Evolutionary conservation across 2,797 vertebrate genomes (phyloP), one percentile per base, ranked within the genome.

Genomic region (Setipinna tenuifilis): DNA sequence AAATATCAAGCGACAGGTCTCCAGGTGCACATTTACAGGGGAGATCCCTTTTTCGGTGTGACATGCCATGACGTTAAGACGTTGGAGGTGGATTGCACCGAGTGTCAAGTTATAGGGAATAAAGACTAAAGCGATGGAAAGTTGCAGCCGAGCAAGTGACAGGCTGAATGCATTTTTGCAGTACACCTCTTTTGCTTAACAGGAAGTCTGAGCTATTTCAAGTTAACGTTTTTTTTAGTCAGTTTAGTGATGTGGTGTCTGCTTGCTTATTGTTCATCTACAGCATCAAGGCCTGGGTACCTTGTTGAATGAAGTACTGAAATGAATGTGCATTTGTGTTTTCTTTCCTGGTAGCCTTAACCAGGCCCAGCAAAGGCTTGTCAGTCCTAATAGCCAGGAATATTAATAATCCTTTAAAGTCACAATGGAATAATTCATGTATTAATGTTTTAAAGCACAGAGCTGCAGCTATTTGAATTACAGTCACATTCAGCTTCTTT

Each of bases 171-270:
- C 31, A 75, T 75, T 75, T 54, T 54, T 9, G 68, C 68, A 75
- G 68, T 7, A 41, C 14, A 75, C 0, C 10, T 75, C 68, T 75
- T 35, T 78, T 21, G 35, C 19, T 78, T 21, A 41, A 78, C 71
- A 78, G 71, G 71, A 78, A 78, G 71, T 78, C 35, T 41, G 71
- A 19, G 71, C 71, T 35, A 75, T 75, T 75, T 75, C 68, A 78
- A 78, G 71, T 44, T 19, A 78, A 41, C 71, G 17, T 54, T 54
- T 54, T 41, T 41, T 41, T 6, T 17, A 78, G 19, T 57, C 35
- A 25, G 17, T 50, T 23, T 41, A 11, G 3, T 78, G 19, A 21
- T 21, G 71, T 78, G 31, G 31, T 21, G 71, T 6, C 17, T 19
- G 68, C 28, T 31, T 35, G 16, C 35, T 78, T 31, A 25, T 31